phyloP scores from a whole-genome alignment of 2,888 invertebrate genomes.

The Eupithecia subumbrata region DNA sequence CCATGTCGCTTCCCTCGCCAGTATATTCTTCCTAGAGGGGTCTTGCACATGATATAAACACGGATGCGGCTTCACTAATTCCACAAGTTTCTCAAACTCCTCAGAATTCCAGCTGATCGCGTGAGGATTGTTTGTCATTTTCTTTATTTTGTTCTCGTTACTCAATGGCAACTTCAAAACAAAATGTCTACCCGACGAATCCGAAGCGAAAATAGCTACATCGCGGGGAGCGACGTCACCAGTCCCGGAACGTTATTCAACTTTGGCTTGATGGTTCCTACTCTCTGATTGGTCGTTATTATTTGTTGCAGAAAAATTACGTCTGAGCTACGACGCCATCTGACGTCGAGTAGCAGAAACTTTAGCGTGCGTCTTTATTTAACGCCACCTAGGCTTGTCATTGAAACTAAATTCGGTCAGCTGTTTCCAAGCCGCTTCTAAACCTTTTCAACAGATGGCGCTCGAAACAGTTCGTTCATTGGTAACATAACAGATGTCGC shows the following conservation, averaged over 20 bases:
- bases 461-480: background rate
- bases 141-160: conserved; percentile 42
- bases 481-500: background rate
- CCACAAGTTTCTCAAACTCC: conserved; percentile 72
- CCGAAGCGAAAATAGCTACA: conserved; percentile 73
- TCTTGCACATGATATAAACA: conserved; percentile 70
- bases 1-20: conserved; percentile 75
- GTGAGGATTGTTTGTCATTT: conserved; percentile 71
- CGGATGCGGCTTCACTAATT: conserved; percentile 72
- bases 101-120: conserved; percentile 73
- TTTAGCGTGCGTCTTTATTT: background rate
- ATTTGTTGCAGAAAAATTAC: conserved; percentile 17
- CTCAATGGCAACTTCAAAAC: conserved; percentile 58
- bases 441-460: conserved; percentile 14
- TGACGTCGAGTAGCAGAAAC: conserved; percentile 25
- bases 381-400: conserved; percentile 14
- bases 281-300: conserved; percentile 60
- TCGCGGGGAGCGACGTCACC: conserved; percentile 77
- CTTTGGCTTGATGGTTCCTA: conserved; percentile 48
- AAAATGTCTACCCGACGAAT: conserved; percentile 79
- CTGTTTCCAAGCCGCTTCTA: background rate
- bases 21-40: conserved; percentile 73
- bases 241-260: conserved; percentile 46
- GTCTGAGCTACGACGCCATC: conserved; percentile 31
- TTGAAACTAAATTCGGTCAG: background rate